These are phyloP conservation scores for Urocyon cinereoargenteus DNA, from an alignment of 2,797 vertebrate genomes.

Conservation along the genomic window DNA sequence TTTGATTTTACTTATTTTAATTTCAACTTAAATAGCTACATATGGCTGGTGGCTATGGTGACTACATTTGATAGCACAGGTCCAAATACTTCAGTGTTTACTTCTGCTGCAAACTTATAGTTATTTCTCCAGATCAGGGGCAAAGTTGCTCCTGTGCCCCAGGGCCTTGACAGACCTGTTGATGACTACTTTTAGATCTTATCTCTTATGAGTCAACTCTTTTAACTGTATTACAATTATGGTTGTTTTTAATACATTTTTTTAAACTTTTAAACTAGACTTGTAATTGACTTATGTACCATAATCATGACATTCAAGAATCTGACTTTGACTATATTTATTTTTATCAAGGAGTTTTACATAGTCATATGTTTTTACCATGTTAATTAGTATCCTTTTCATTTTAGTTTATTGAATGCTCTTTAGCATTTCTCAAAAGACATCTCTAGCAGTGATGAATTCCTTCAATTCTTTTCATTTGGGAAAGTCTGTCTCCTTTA, in stretches of 20 bases:
- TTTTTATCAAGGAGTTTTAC: neutral
- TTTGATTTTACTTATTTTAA: neutral
- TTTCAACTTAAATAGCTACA: neutral
- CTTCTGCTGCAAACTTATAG: neutral
- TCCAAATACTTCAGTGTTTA: neutral
- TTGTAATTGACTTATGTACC: neutral
- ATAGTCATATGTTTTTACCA: neutral
- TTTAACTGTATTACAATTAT: neutral
- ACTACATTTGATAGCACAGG: neutral
- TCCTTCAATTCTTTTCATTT: neutral
- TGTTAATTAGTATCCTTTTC: neutral
- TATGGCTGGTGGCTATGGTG: neutral
- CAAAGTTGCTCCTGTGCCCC: neutral
- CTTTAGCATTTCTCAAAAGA: neutral
- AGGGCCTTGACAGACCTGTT: neutral
- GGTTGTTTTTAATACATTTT: neutral
- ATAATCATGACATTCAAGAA: neutral
- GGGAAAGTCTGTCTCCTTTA: neutral
- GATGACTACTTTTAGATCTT: neutral
- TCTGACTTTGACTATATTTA: neutral
- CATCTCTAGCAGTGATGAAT: neutral
- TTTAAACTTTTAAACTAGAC: neutral
- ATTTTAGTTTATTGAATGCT: neutral
- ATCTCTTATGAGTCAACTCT: neutral
- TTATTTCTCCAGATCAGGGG: neutral